These are phyloP conservation scores for Leucosticte australis DNA, from an alignment of 2,113 vertebrate species.

Conservation along the genomic window DNA sequence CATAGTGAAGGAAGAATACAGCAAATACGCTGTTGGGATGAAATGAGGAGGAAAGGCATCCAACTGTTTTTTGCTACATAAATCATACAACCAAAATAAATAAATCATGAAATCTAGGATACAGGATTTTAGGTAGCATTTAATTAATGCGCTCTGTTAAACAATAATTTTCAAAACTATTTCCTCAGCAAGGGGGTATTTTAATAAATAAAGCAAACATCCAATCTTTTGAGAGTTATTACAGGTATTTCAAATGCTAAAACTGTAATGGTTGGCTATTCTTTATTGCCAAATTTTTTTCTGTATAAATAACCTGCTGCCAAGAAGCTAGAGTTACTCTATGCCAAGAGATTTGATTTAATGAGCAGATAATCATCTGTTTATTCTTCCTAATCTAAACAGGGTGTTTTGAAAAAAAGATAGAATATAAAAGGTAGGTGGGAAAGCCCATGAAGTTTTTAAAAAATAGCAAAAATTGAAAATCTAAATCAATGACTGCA, in stretches of 20 bases:
- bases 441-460: background rate
- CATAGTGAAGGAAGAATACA: background rate
- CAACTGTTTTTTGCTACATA: background rate
- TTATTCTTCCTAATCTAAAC: conserved; percentile 39
- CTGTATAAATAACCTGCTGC: conserved; percentile 32
- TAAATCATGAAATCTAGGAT: conserved; percentile 10
- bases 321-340: background rate
- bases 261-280: background rate
- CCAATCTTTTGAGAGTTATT: conserved; percentile 14
- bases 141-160: background rate
- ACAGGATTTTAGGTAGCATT: background rate
- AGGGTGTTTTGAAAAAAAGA: conserved; percentile 18
- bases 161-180: conserved; percentile 7
- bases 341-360: conserved; percentile 47
- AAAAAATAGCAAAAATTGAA: background rate
- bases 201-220: conserved; percentile 33
- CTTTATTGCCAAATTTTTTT: conserved; percentile 38
- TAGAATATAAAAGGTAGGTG: background rate
- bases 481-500: background rate
- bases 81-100: conserved; percentile 24
- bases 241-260: conserved; percentile 22
- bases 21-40: background rate
- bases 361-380: conserved; percentile 38
- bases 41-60: background rate
- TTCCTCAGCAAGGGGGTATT: background rate